These are phyloP conservation scores for Torymus texanus DNA, from an alignment of 2,888 invertebrate species.

Conservation along the genomic window DNA sequence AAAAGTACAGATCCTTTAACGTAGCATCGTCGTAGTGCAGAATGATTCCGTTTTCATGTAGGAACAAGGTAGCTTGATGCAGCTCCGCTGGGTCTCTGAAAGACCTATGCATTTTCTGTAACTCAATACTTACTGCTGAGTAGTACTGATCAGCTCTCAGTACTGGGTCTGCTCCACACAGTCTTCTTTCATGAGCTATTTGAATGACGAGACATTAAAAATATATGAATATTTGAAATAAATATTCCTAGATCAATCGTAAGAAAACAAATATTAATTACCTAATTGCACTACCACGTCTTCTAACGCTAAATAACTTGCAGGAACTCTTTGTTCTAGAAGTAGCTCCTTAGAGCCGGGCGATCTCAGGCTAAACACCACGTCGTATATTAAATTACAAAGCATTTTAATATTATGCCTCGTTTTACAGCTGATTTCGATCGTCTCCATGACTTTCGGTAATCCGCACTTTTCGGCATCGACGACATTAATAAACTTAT, in stretches of 20 bases:
- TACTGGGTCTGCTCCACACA: constrained; percentile 86
- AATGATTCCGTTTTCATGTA: constrained; percentile 98
- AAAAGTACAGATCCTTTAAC: constrained; percentile 94
- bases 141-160: constrained; percentile 87
- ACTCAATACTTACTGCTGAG: constrained; percentile 74
- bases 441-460: constrained; percentile 93
- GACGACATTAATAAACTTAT: constrained; percentile 92
- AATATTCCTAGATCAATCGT: no score
- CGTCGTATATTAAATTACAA: constrained; percentile 94
- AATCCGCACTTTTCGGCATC: constrained; percentile 97
- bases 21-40: constrained; percentile 96
- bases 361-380: constrained; percentile 92
- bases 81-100: constrained; percentile 94
- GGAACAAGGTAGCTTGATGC: constrained; percentile 96
- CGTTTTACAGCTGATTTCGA: constrained; percentile 93
- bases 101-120: constrained; percentile 81
- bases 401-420: constrained; percentile 92
- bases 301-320: constrained; percentile 95
- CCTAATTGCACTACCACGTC: constrained; percentile 86
- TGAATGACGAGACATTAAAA: not conserved
- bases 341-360: constrained; percentile 94
- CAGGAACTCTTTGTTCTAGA: constrained; percentile 95
- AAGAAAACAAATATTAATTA: constrained; percentile 4
- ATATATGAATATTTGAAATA: no score
- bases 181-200: constrained; percentile 85